These are phyloP conservation scores for Calliphora vicina DNA, from an alignment of 1,140 invertebrate genomes.

Conservation along the genomic window DNA sequence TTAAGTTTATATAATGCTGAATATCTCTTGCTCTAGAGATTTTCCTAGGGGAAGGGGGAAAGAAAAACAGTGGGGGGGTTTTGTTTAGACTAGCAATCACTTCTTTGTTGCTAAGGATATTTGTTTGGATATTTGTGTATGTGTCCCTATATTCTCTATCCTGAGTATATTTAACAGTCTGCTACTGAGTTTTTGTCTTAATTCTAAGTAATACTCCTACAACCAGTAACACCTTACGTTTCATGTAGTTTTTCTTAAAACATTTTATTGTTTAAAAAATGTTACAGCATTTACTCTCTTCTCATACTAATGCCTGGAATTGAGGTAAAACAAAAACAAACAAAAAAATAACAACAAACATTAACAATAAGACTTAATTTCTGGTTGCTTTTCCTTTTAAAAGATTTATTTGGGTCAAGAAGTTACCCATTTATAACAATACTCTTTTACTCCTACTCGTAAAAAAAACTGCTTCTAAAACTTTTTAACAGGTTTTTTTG, in stretches of 20 bases:
- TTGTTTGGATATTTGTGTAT: too few species aligned
- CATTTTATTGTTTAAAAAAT: background rate
- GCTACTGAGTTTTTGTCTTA: background rate
- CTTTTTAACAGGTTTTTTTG: too few species aligned
- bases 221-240: background rate
- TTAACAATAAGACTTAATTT: background rate
- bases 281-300: background rate
- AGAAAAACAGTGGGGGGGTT: too few species aligned
- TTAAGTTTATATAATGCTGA: background rate
- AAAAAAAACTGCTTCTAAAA: background rate
- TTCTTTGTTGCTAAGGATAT: background rate
- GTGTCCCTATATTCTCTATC: too few species aligned
- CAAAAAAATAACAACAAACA: background rate
- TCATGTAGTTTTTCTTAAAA: background rate
- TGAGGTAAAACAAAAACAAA: background rate
- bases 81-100: too few species aligned
- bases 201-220: background rate
- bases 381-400: background rate
- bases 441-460: constrained; percentile 2
- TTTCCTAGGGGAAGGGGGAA: too few species aligned
- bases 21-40: too few species aligned
- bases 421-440: constrained; percentile 34
- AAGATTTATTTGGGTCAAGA: constrained; percentile 33
- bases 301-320: background rate
- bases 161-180: too few species aligned